phyloP scores from a whole-genome alignment of 2,113 vertebrate species.

The Ptychochromis oligacanthus region DNA sequence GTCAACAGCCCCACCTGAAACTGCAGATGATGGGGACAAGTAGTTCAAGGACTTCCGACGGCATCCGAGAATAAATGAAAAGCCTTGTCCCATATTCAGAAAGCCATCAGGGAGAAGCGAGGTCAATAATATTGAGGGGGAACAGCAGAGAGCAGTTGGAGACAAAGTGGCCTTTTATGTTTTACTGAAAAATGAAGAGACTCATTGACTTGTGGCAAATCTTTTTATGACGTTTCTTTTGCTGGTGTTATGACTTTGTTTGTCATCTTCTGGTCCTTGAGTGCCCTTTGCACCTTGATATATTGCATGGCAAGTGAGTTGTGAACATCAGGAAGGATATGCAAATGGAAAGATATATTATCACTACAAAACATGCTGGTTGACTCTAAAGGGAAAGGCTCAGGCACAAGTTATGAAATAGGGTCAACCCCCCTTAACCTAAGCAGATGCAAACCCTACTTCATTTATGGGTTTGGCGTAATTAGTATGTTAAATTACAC shows the following conservation, averaged over 20 bases:
- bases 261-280: constrained; percentile 26
- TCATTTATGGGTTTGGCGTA: not conserved
- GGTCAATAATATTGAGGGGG: constrained; percentile 59
- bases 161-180: constrained; percentile 40
- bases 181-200: constrained; percentile 32
- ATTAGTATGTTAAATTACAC: not conserved
- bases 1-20: constrained; percentile 55
- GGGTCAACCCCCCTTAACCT: not conserved
- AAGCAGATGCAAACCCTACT: not conserved
- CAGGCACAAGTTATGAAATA: not conserved
- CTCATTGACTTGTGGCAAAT: not conserved
- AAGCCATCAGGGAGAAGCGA: constrained; percentile 33
- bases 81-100: constrained; percentile 64
- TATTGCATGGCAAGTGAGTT: not conserved
- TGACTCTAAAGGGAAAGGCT: not conserved
- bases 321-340: constrained; percentile 11
- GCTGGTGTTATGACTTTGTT: constrained; percentile 39
- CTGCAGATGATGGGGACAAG: constrained; percentile 51
- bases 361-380: not conserved
- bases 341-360: not conserved
- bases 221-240: constrained; percentile 4
- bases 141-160: not conserved
- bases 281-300: constrained; percentile 20
- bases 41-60: constrained; percentile 65
- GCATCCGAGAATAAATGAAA: constrained; percentile 62